These are phyloP conservation scores for Verasper variegatus DNA, from an alignment of 2,113 vertebrate genomes.

Conservation along the genomic window DNA sequence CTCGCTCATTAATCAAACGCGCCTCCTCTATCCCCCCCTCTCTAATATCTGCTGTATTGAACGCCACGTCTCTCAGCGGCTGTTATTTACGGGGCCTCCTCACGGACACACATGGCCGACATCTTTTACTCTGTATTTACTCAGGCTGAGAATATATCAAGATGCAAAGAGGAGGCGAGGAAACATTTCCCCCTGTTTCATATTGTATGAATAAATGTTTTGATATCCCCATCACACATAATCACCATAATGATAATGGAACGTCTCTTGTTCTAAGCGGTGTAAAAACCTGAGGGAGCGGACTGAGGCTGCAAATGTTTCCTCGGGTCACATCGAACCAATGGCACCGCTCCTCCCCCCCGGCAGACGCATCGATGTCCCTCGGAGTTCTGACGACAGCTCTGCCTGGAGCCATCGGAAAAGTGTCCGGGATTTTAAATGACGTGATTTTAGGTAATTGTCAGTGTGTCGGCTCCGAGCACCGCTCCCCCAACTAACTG, in stretches of 20 bases:
- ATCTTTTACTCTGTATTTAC: conserved; percentile 53
- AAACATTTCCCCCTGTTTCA: too few relatives aligned
- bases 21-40: conserved; percentile 22
- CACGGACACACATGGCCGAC: conserved; percentile 17
- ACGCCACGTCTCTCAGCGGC: conserved; percentile 21
- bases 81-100: conserved; percentile 57
- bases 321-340: background rate
- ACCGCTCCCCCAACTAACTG: conserved; percentile 1
- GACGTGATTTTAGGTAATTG: conserved; percentile 39
- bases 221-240: too few relatives aligned
- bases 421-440: conserved; percentile 13
- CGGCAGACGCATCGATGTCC: background rate
- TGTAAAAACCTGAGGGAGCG: background rate
- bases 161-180: too few relatives aligned
- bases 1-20: conserved; percentile 55
- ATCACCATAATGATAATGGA: too few relatives aligned
- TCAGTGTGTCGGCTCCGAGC: background rate
- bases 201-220: too few relatives aligned
- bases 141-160: conserved; percentile 1
- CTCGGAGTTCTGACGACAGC: background rate
- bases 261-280: too few relatives aligned
- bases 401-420: background rate
- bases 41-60: conserved; percentile 46
- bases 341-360: background rate
- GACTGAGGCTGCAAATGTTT: background rate